Evolutionary conservation across 2,113 vertebrate species (phyloP), one percentile per base, ranked within the genome.

Genomic region (Lophius piscatorius): DNA sequence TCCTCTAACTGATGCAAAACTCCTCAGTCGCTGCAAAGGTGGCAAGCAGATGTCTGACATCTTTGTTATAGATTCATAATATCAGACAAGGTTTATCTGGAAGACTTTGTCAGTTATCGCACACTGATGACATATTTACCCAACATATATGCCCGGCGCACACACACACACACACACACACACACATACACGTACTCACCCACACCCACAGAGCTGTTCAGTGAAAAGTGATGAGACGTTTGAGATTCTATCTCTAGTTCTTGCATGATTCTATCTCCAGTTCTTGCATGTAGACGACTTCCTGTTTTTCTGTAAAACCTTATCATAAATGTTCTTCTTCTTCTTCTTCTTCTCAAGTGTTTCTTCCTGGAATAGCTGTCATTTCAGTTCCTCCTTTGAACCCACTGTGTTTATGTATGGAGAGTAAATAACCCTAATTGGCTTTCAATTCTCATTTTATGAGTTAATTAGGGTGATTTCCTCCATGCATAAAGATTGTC

Each of bases 211-310:
- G 22, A 33, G 14, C 12, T 23, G 39, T 52, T 68, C 58, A 22
- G 23, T 28, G 10, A 31, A 16, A 26, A n/a, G 28, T 20, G 22
- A 41, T 62, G 18, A 39, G 26, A 35, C 0, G 9, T 40, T 8
- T 23, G 26, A n/a, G n/a, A n/a, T n/a, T n/a, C n/a, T n/a, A n/a
- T n/a, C n/a, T n/a, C n/a, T n/a, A n/a, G n/a, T n/a, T n/a, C n/a
- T n/a, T n/a, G n/a, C n/a, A n/a, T n/a, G 13, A 29, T 14, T 61
- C 36, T 47, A 28, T 70, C 70, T 80, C 82, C 81, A 70, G 70
- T 51, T 24, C n/a, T n/a, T n/a, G 48, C 46, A 48, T 23, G n/a
- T 28, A 6, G 11, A 36, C 46, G 35, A 42, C 68, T 83, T 82
- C 74, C 79, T 64, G n/a, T 54, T 62, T 71, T 69, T 54, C 46